Conservation (phyloP, 2,113 vertebrate species). For the Speoplatyrhinus poulsoni region DNA sequence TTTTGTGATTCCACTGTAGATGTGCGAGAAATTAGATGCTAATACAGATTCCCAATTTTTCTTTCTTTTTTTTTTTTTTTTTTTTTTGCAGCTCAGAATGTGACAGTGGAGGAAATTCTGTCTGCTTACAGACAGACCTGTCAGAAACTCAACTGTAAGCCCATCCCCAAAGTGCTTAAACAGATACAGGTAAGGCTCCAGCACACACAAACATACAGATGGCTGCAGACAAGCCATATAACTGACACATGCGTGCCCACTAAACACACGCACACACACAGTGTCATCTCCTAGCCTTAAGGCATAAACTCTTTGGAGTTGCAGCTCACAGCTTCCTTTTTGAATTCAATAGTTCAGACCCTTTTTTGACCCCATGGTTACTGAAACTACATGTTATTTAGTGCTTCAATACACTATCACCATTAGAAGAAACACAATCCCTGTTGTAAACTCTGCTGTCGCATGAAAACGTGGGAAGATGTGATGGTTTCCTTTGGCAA, state of each 20-base stretch:
- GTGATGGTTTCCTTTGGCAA: too few species aligned
- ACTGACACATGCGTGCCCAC: background rate
- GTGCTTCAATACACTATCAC: too few species aligned
- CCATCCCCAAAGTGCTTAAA: slow-evolving; percentile 89
- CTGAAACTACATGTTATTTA: too few species aligned
- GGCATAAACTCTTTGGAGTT: background rate
- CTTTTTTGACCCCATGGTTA: too few species aligned
- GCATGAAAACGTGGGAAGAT: too few species aligned
- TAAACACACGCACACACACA: background rate
- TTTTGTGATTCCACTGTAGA: too few species aligned
- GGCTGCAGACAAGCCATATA: background rate
- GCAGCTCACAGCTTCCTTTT: background rate
- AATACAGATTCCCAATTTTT: background rate
- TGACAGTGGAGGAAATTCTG: slow-evolving; percentile 89
- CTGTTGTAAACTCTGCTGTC: too few species aligned
- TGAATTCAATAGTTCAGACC: too few species aligned
- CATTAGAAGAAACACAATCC: too few species aligned
- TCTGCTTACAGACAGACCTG: slow-evolving; percentile 88
- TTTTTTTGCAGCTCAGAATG: slow-evolving; percentile 86
- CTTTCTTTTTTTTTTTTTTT: slow-evolving; percentile 12
- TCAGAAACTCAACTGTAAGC: slow-evolving; percentile 93
- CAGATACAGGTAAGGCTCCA: slow-evolving; percentile 87
- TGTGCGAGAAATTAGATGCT: background rate
- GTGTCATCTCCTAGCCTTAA: background rate
- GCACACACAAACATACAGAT: slow-evolving; percentile 4